Evolutionary conservation across 2,797 vertebrate species (phyloP), one percentile per base, ranked within the genome.

Genomic region (Mormyrus hasselquistii): DNA sequence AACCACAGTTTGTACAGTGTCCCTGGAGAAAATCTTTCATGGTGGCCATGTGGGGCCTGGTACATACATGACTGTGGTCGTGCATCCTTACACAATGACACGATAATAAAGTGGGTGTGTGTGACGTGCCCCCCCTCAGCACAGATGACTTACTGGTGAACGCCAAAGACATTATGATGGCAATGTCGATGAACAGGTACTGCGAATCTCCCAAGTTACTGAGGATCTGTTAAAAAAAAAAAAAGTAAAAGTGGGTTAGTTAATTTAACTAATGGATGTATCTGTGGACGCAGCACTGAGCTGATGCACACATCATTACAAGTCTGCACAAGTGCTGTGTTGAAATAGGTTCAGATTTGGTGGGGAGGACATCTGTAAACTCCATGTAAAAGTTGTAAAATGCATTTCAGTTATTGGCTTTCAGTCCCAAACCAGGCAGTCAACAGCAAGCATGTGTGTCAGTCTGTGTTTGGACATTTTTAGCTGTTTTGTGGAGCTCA

Each of bases 171-270:
- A 99, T 95, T 93, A 99, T 99, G 95, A 99, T 98, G 91, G 97
- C 98, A 90, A 99, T 95, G 92, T 99, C 99, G 57, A 99, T 99
- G 93, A 99, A 99, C 92, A 99, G 98, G 94, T 99, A 99, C 95
- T 99, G 99, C 92, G 98, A 98, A 89, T 99, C 99, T 91, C 99
- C 99, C 57, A 99, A 94, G 93, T 99, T 99, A 95, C 98, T 99
- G 90, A 96, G 94, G 89, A 99, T 97, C 99, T 99, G 92, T 6
- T 57, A 85, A 9, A 53, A 49, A 76, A 22, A 22, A 55, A 8
- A 22, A 29, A 29, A 29, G 25, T 29, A 10, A n/a, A 6, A n/a
- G 16, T 6, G 14, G 4, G 29, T 47, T 16, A 49, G 19, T 49
- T 83, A n/a, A 47, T 8, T 50, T 10, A 41, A 25, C 3, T 84